These are phyloP conservation scores for Maniola hyperantus DNA, from an alignment of 2,888 invertebrate species.

Conservation along the genomic window DNA sequence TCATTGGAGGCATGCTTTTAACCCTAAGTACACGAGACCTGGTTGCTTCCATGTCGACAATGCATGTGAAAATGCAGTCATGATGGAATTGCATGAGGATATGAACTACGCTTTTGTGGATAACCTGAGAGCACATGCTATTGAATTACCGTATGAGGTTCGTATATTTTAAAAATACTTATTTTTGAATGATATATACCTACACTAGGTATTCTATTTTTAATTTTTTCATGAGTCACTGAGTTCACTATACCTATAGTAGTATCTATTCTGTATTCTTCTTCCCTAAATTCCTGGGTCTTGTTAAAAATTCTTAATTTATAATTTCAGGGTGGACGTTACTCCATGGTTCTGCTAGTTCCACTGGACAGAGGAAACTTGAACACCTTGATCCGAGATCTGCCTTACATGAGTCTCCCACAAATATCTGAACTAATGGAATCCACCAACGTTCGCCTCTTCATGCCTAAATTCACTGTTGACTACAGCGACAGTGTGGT, in stretches of 20 bases:
- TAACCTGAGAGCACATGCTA: slow-evolving; percentile 82
- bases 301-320: neutral
- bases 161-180: slow-evolving; percentile 36
- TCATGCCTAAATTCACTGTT: slow-evolving; percentile 84
- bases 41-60: slow-evolving; percentile 79
- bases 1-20: slow-evolving; percentile 83
- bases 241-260: no score
- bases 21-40: slow-evolving; percentile 67
- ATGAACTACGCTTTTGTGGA: slow-evolving; percentile 82
- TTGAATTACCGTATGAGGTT: slow-evolving; percentile 87
- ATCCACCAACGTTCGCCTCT: slow-evolving; percentile 76
- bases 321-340: slow-evolving; percentile 78
- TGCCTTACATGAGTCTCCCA: slow-evolving; percentile 79
- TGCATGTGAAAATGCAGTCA: slow-evolving; percentile 73
- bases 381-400: slow-evolving; percentile 76
- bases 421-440: slow-evolving; percentile 70
- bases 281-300: no score
- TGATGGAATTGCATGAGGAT: slow-evolving; percentile 84
- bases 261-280: no score
- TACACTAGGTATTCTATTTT: neutral
- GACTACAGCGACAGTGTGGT: slow-evolving; percentile 81
- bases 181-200: no score
- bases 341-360: slow-evolving; percentile 84
- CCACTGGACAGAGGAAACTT: slow-evolving; percentile 80
- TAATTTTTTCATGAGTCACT: no score